Evolutionary conservation across 2,888 invertebrate species (phyloP).

Genomic region (Neocrepidodera transversa): DNA sequence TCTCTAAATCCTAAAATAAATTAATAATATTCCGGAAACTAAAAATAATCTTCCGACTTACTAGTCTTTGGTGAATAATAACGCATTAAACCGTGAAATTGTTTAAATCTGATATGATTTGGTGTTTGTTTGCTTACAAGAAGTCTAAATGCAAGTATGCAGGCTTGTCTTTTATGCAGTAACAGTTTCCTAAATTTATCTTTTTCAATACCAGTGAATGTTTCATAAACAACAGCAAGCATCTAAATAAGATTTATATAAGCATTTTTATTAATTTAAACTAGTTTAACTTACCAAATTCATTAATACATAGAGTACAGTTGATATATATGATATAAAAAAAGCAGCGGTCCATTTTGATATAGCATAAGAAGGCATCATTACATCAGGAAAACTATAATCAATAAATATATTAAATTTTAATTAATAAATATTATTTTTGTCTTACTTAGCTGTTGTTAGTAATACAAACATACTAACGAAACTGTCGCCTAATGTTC

Average conservation of each 20-base stretch:
- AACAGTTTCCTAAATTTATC: slow-evolving; percentile 84
- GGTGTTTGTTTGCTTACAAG: slow-evolving; percentile 80
- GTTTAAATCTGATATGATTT: slow-evolving; percentile 71
- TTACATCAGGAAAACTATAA: slow-evolving; percentile 85
- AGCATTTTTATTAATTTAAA: neutral
- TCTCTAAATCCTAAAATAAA: slow-evolving; percentile 69
- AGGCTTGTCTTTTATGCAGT: slow-evolving; percentile 81
- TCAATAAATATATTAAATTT: neutral
- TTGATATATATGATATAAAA: slow-evolving; percentile 85
- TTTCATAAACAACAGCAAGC: slow-evolving; percentile 90
- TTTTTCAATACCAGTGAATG: slow-evolving; percentile 85
- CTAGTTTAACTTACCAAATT: slow-evolving; percentile 73
- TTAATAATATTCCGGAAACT: no score
- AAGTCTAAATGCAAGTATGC: slow-evolving; percentile 81
- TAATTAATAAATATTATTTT: slow-evolving; percentile 4
- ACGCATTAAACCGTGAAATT: slow-evolving; percentile 82
- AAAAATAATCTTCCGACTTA: slow-evolving; percentile 54
- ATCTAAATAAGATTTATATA: slow-evolving; percentile 63
- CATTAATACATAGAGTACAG: slow-evolving; percentile 87
- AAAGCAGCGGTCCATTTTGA: slow-evolving; percentile 85
- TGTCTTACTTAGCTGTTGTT: slow-evolving; percentile 88
- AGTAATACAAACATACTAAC: slow-evolving; percentile 87
- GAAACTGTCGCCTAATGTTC: slow-evolving; percentile 80
- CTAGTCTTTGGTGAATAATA: slow-evolving; percentile 78
- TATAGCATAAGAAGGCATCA: slow-evolving; percentile 88